These are phyloP conservation scores for Syngnathus acus DNA, from an alignment of 2,797 vertebrate species.

Conservation along the genomic window DNA sequence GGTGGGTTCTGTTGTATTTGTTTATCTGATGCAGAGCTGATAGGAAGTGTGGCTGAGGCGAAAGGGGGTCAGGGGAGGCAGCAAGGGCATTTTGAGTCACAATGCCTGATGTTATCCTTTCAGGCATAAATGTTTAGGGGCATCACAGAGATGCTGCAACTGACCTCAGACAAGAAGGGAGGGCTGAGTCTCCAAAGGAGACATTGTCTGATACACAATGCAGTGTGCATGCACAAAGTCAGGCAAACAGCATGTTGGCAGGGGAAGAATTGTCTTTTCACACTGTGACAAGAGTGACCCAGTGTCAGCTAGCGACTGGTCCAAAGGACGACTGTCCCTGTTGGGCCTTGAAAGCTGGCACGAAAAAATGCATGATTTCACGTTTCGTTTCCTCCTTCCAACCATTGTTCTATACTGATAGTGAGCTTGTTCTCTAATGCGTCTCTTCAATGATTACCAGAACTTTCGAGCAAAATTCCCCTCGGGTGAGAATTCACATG, in stretches of 20 bases:
- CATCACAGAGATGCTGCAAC: constrained; percentile 74
- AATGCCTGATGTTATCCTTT: constrained; percentile 11
- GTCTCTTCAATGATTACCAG: background rate
- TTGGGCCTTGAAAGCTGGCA: background rate
- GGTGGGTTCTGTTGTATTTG: background rate
- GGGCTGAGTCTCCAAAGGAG: constrained; percentile 74
- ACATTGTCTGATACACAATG: constrained; percentile 63
- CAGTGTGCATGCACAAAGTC: constrained; percentile 5
- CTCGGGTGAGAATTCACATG: background rate
- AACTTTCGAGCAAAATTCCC: background rate
- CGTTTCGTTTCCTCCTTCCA: background rate
- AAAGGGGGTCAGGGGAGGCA: background rate
- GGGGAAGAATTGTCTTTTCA: background rate
- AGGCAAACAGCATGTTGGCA: background rate
- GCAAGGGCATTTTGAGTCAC: constrained; percentile 5
- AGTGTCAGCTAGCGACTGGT: background rate
- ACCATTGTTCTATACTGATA: background rate
- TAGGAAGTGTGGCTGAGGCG: background rate
- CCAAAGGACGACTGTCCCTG: constrained; percentile 3
- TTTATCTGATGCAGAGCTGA: background rate
- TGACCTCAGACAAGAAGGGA: constrained; percentile 81
- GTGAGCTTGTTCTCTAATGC: background rate
- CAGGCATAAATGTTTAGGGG: constrained; percentile 80
- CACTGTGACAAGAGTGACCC: background rate
- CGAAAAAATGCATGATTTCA: constrained; percentile 38